Base-by-base conservation (phyloP, 2,888 invertebrate species). In the Drosophila buzzatii region DNA sequence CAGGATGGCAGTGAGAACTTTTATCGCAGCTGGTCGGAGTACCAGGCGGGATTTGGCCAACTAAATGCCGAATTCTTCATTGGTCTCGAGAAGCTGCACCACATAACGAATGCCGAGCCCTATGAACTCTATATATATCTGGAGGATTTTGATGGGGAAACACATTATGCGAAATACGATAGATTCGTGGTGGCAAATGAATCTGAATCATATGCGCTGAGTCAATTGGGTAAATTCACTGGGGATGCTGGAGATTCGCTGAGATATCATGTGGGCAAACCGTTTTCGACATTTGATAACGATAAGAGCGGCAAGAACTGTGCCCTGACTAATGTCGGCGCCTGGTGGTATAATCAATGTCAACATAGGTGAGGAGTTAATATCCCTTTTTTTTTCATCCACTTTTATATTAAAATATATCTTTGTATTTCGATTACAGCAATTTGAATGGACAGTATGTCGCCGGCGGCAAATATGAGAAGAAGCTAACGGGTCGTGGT, bases 321-420 rank as follows among this genome's bases (percentile, higher is more conserved):
- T 90, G 95, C 96, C 0, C 90, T 93, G 33, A 94, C 94, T 55
- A 96, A 95, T 81, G 94, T 94, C 2, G 96, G 96, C 0, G 96
- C 95, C 8, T 96, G 96, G 96, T 96, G 96, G 96, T 96, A 96
- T 89, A 95, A 95, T 79, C 94, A 94, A 53, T 96, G 96, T 81
- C 95, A 96, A 72, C 95, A 94, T 73, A 95, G 95, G 95, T 95
- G 81, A 73, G 63, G 81, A 73, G 63, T 58, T 27, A 18, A 18
- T 18, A 55, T 12, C 6, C 10, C 2, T 49, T 14, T 14, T 23
- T 8, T 8, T n/a, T 10, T n/a, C 49, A 18, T n/a, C 16, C 49
- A 49, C 31, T 23, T n/a, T 27, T 27, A 27, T 27, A 2, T 27
- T n/a, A 10, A n/a, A n/a, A n/a, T n/a, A n/a, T 39, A 55, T 49